Conservation (phyloP, 2,888 invertebrate species). For the Oscheius sp. region DNA sequence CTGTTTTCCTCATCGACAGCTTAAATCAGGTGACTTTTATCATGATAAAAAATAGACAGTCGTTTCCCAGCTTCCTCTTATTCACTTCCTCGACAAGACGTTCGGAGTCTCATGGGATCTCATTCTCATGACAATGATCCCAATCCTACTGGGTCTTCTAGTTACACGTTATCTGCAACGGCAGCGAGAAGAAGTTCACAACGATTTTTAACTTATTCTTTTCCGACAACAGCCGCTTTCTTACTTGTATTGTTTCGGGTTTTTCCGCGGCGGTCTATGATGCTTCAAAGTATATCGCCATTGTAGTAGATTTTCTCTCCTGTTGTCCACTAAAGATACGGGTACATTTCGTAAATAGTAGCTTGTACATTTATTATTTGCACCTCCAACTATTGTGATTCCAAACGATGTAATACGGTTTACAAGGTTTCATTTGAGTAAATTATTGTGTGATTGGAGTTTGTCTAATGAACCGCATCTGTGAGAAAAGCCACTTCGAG, state of each 20-base stretch:
- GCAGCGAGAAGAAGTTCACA: slow-evolving; percentile 15
- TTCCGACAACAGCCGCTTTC: neutral
- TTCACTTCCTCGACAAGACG: slow-evolving; percentile 43
- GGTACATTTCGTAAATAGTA: neutral
- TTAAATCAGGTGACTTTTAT: slow-evolving; percentile 44
- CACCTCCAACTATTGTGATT: too few species aligned
- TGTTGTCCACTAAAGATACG: neutral
- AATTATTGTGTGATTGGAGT: too few species aligned
- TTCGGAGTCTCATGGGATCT: slow-evolving; percentile 64
- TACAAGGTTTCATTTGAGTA: too few species aligned
- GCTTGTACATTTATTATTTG: neutral
- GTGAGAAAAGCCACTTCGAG: too few species aligned
- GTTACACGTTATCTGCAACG: slow-evolving; percentile 4
- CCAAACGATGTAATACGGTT: too few species aligned
- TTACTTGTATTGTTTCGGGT: slow-evolving; percentile 17
- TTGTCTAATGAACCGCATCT: too few species aligned
- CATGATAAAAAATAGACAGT: neutral
- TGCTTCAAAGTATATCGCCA: too few species aligned
- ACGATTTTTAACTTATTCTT: slow-evolving; percentile 20
- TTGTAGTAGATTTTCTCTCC: too few species aligned
- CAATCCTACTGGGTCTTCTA: slow-evolving; percentile 17
- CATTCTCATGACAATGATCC: slow-evolving; percentile 46
- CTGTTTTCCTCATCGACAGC: slow-evolving; percentile 80
- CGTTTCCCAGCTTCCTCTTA: slow-evolving; percentile 39
- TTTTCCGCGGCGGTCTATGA: neutral